These are phyloP conservation scores for Telmatochromis bifrenatus DNA, from an alignment of 2,113 vertebrate genomes.

Conservation along the genomic window DNA sequence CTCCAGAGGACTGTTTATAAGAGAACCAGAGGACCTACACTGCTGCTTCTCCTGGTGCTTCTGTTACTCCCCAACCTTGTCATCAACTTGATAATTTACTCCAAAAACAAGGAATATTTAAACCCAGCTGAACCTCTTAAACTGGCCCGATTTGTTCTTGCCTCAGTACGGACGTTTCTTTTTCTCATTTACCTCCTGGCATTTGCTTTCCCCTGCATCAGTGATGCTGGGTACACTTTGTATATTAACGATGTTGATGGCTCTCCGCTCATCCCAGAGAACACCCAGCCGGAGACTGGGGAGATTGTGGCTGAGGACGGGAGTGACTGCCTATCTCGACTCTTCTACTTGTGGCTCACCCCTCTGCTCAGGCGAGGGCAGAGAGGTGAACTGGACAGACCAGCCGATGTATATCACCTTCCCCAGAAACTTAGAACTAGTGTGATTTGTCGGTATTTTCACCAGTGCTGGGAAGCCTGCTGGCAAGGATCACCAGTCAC, in stretches of 20 bases:
- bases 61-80: slow-evolving; percentile 75
- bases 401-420: slow-evolving; percentile 76
- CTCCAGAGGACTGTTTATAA: slow-evolving; percentile 65
- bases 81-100: slow-evolving; percentile 75
- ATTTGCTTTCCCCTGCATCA: slow-evolving; percentile 66
- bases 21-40: slow-evolving; percentile 72
- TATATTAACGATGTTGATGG: slow-evolving; percentile 61
- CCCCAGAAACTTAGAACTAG: slow-evolving; percentile 73
- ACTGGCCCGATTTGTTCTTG: slow-evolving; percentile 73
- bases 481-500: background rate
- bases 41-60: slow-evolving; percentile 69
- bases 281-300: slow-evolving; percentile 31
- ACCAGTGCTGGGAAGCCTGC: slow-evolving; percentile 75
- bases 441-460: slow-evolving; percentile 70
- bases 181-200: slow-evolving; percentile 74
- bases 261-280: slow-evolving; percentile 59
- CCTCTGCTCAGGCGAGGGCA: slow-evolving; percentile 80
- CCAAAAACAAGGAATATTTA: slow-evolving; percentile 46
- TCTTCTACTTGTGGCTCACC: slow-evolving; percentile 89
- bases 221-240: slow-evolving; percentile 33
- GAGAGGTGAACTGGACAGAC: slow-evolving; percentile 69
- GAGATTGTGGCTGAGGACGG: slow-evolving; percentile 83
- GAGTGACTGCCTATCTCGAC: slow-evolving; percentile 81
- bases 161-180: slow-evolving; percentile 66
- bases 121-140: slow-evolving; percentile 52